These are phyloP conservation scores for Sebastes itinus DNA, from an alignment of 2,797 vertebrate genomes.

Conservation along the genomic window DNA sequence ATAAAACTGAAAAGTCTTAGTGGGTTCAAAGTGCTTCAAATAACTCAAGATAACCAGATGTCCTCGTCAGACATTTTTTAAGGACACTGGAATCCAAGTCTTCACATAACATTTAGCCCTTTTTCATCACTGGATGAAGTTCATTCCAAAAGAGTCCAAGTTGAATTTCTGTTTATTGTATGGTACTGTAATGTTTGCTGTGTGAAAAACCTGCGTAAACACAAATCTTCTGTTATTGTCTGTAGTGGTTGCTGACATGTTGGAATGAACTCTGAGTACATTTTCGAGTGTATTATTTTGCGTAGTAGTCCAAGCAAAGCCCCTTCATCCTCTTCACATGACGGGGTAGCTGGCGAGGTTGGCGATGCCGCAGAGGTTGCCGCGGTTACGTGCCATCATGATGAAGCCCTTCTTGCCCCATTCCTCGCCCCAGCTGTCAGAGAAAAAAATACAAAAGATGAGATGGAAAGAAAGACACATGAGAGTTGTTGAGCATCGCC, in stretches of 20 bases:
- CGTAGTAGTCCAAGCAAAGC: slow-evolving; percentile 13
- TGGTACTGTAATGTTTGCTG: neutral
- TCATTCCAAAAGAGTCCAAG: neutral
- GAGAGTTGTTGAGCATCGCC: neutral
- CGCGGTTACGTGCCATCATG: slow-evolving; percentile 85
- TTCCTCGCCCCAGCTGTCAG: slow-evolving; percentile 81
- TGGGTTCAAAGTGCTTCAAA: slow-evolving; percentile 40
- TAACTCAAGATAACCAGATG: neutral
- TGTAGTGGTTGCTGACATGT: neutral
- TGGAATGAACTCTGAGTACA: neutral
- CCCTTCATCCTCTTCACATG: slow-evolving; percentile 62
- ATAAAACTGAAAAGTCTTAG: neutral
- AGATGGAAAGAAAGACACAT: neutral
- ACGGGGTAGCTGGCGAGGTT: slow-evolving; percentile 84
- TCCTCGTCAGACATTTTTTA: neutral
- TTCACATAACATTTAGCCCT: neutral
- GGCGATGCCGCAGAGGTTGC: slow-evolving; percentile 85
- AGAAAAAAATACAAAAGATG: neutral
- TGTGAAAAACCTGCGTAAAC: neutral
- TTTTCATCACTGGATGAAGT: neutral
- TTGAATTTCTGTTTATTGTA: neutral
- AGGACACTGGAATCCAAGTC: neutral
- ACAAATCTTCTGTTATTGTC: neutral
- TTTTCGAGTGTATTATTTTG: neutral
- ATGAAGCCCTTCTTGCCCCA: slow-evolving; percentile 85